Evolutionary conservation across 2,113 vertebrate genomes (phyloP), one percentile per base, ranked within the genome.

Genomic region (rat (Rattus norvegicus)): DNA sequence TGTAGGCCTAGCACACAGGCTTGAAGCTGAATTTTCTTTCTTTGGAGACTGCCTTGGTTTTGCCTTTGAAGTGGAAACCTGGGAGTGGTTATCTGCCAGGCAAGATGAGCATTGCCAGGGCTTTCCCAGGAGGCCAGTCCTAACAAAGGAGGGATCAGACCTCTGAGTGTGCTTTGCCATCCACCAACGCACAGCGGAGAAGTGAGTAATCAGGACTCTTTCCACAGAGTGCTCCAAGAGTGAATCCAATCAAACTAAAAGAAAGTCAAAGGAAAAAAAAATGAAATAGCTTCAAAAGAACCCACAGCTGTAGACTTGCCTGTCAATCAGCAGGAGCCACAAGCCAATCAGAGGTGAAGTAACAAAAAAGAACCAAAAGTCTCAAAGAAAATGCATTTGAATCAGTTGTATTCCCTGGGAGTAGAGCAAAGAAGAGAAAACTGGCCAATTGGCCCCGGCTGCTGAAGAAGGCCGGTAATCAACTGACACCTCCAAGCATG

Each of bases 221-320:
- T 97, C 96, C 96, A 97, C 86, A 94, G 97, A 84, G 95, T 97
- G 95, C 95, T 96, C 96, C 88, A 95, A 93, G 70, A 97, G 92
- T 97, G 97, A 97, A 97, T 97, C 97, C 96, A 97, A 96, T 97
- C 97, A 97, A 97, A 97, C 97, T 96, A 96, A 76, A 93, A 84
- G 73, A 95, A 63, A 94, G 91, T 84, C 93, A 94, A 96, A 97
- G 65, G 93, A 92, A 92, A 90, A 95, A 94, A 92, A 26, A 43
- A 96, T 52, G 88, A 95, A 97, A 97, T 94, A 93, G 94, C 94
- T 97, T 96, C 94, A 96, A 97, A 92, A 63, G 90, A 96, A 87
- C 90, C 88, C 95, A 86, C 80, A 97, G 96, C 88, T 96, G 39
- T 95, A 90, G 90, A 90, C 83, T 86, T 96, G 87, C 76, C 95